These are phyloP conservation scores for Proterorhinus semilunaris DNA, from an alignment of 2,113 vertebrate genomes.

Conservation along the genomic window DNA sequence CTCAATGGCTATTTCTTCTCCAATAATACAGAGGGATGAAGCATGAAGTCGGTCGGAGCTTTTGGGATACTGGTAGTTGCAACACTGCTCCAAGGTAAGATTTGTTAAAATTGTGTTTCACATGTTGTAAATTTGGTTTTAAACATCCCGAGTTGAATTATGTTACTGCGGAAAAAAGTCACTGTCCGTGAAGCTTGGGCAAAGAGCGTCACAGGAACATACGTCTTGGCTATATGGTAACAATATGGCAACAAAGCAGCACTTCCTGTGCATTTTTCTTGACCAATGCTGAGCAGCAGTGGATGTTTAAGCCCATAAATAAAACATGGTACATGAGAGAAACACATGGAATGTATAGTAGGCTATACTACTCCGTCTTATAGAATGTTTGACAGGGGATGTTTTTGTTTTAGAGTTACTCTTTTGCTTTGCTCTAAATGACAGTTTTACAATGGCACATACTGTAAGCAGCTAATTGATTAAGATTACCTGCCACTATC, in stretches of 20 bases:
- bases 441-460: constrained; percentile 46
- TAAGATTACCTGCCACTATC: constrained; percentile 28
- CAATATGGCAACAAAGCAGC: constrained; percentile 23
- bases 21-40: constrained; percentile 55
- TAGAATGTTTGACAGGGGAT: constrained; percentile 40
- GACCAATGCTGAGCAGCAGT: constrained; percentile 4
- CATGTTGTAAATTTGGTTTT: constrained; percentile 5
- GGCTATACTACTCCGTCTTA: constrained; percentile 10
- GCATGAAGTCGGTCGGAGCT: constrained; percentile 62
- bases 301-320: not conserved
- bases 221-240: constrained; percentile 6
- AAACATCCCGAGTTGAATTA: not conserved
- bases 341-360: constrained; percentile 7
- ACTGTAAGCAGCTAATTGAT: constrained; percentile 57
- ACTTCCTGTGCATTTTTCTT: constrained; percentile 24
- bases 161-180: constrained; percentile 9
- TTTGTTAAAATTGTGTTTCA: constrained; percentile 27
- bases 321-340: not conserved
- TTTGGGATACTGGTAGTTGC: constrained; percentile 59
- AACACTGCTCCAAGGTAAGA: constrained; percentile 64
- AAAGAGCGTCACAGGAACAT: constrained; percentile 13
- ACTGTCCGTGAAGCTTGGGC: constrained; percentile 15
- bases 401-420: constrained; percentile 37
- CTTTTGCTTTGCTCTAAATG: constrained; percentile 53
- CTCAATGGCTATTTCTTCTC: constrained; percentile 18